Conservation (phyloP, 2,797 vertebrate genomes). For the Esox lucius region DNA sequence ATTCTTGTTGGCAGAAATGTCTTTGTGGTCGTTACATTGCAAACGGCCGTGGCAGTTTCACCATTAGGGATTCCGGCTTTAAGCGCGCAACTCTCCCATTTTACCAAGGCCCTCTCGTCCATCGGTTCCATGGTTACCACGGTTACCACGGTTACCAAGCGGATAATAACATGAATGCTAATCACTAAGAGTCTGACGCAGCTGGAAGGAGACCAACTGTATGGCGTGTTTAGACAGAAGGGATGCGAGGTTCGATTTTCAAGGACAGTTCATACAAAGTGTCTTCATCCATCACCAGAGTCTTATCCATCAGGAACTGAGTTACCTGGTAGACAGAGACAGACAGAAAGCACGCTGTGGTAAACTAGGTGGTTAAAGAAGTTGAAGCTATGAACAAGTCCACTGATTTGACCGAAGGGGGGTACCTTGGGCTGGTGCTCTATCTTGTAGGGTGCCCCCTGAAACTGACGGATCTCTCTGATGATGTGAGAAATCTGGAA, state of each 20-base stretch:
- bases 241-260: slow-evolving; percentile 89
- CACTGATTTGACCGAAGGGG: neutral
- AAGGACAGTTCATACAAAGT: slow-evolving; percentile 93
- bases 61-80: neutral
- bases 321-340: slow-evolving; percentile 79
- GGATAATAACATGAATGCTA: neutral
- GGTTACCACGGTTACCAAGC: neutral
- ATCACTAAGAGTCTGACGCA: neutral
- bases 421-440: slow-evolving; percentile 92
- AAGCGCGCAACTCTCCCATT: neutral
- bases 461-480: slow-evolving; percentile 95
- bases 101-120: neutral
- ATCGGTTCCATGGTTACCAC: neutral
- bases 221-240: slow-evolving; percentile 65
- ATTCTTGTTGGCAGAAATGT: too few species aligned
- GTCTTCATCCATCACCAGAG: slow-evolving; percentile 93
- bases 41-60: neutral
- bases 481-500: slow-evolving; percentile 94
- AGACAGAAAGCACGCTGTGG: neutral
- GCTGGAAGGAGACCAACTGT: neutral
- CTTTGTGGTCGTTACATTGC: too few species aligned
- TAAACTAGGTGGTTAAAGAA: neutral
- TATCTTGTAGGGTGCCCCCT: slow-evolving; percentile 93
- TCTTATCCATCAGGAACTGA: slow-evolving; percentile 94
- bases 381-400: neutral